Base-by-base conservation (phyloP, 2,888 invertebrate genomes). In the Mythimna ferrago region DNA sequence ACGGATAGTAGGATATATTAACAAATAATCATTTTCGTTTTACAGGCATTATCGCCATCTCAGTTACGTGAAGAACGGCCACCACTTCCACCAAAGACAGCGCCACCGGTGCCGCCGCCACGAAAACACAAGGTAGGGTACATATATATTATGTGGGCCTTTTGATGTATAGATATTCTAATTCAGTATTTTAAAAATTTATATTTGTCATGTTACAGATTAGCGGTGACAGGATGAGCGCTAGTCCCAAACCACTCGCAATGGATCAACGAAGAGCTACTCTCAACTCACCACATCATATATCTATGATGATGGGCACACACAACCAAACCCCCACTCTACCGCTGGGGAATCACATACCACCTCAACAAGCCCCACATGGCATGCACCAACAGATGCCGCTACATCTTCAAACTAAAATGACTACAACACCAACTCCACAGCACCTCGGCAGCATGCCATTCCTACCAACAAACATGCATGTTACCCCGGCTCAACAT, bases 21-120 rank as follows among this genome's bases (percentile, higher is more conserved):
- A 16, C 21, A 44, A 48, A 72, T 48, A 51, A 38, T 32, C 7
- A 38, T 32, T 41, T 2, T 51, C 32, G 5, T 38, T 26, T 83
- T 77, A 21, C 89, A 96, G 95, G 95, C 95, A 16, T 82, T 96
- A 69, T 90, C 95, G 10, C 88, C 88, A 58, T 86, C 92, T 9
- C 95, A 95, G 81, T 80, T 94, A 57, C 91, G 94, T 38, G 96
- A 96, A 78, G 95, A 94, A 62, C 92, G 96, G 56, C 96, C 96
- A 1, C 96, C 96, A 10, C 87, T 96, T 35, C 96, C 96, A 35
- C 96, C 96, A 2, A 96, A 96, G 86, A 90, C 89, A 32, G 88
- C 93, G 32, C 91, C 96, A 5, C 96, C 96, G 2, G 96, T 96
- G 38, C 96, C 96, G 6, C 96, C 96, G 54, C 96, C 96, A 72